Evolutionary conservation across 2,888 invertebrate genomes (phyloP), one percentile per base, ranked within the genome.

Genomic region (Drosophila eohydei): DNA sequence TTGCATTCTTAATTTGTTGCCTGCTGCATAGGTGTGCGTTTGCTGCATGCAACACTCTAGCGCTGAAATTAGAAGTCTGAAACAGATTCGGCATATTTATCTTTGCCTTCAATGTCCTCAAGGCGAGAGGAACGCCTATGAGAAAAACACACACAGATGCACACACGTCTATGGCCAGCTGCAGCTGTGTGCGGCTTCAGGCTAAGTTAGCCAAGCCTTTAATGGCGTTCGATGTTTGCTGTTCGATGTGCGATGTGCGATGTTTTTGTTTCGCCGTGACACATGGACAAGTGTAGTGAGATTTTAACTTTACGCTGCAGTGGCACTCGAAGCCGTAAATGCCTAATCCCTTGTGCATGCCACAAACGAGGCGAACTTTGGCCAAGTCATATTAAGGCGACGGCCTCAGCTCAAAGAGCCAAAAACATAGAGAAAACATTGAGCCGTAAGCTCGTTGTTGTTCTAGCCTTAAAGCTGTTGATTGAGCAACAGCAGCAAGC

Each of bases 1-100:
- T 79, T 81, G 84, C 81, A 89, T 85, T 89, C 79, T 79, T 77
- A 83, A 81, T 86, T 88, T 64, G 28, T 73, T 52, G 46, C 8
- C 30, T 11, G 8, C 48, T 40, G 21, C 43, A 30, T 55, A 54
- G 77, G 36, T 48, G 48, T 48, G 41, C 44, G 44, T 50, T 12
- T 43, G 55, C 16, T 9, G 30, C n/a, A 3, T n/a, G 6, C 48
- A 5, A 4, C 30, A 30, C 50, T 14, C 1, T 26, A 4, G 11
- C 14, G 51, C 9, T 9, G 16, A 36, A 52, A 52, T 50, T 52
- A 52, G 26, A 26, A 52, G 36, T 36, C 48, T 14, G 51, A 7
- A 21, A 51, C 51, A 8, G 34, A 34, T 34, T 34, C 8, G 66
- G 69, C n/a, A 34, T 43, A 43, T 41, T 64, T 64, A 9, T 12